Conservation (phyloP, 1,140 invertebrate genomes). For the Hydropsyche tenuis region DNA sequence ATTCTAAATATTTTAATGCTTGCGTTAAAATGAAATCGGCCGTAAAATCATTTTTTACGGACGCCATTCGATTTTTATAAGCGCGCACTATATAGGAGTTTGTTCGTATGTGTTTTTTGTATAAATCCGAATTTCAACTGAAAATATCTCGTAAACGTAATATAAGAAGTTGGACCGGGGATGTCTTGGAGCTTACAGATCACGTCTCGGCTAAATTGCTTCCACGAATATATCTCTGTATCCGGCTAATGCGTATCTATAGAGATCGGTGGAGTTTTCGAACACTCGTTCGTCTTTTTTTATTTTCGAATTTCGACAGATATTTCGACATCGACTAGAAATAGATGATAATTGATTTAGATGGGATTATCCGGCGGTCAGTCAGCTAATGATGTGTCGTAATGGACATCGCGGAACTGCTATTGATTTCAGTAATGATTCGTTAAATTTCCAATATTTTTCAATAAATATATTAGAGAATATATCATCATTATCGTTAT, state of each 20-base stretch:
- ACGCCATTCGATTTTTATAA: constrained; percentile 6
- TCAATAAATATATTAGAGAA: no score
- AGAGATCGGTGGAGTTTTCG: constrained; percentile 27
- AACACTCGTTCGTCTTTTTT: constrained; percentile 32
- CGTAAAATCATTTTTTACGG: constrained; percentile 12
- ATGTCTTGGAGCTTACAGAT: constrained; percentile 38
- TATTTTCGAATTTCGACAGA: constrained; percentile 18
- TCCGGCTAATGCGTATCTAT: constrained; percentile 29
- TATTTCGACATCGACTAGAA: neutral
- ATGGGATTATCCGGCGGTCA: no score
- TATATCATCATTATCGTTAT: no score
- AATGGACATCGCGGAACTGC: no score
- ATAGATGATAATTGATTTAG: neutral
- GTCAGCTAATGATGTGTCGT: no score
- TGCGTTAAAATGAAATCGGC: constrained; percentile 22
- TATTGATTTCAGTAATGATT: no score
- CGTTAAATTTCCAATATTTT: no score
- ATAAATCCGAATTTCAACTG: constrained; percentile 27
- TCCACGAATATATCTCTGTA: constrained; percentile 44
- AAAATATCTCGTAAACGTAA: constrained; percentile 38
- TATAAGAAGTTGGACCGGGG: constrained; percentile 1
- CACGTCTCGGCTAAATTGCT: constrained; percentile 43
- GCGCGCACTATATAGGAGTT: constrained; percentile 9
- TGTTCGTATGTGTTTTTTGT: constrained; percentile 1
- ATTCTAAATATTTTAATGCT: constrained; percentile 1